phyloP scores from a whole-genome alignment of 2,888 invertebrate species.

The Parnassius glacialis region DNA sequence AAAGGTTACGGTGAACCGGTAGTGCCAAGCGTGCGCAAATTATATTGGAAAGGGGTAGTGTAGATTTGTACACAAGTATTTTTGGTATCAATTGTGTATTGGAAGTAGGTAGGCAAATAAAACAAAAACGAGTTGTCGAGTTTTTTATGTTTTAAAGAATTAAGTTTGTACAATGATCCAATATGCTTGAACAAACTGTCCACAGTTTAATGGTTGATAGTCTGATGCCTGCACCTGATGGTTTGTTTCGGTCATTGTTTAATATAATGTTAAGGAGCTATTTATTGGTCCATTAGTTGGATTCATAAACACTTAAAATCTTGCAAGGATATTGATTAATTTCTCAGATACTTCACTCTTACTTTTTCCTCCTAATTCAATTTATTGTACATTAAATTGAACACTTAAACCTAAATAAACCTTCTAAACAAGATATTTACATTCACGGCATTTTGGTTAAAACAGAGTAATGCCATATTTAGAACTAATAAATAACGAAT shows the following conservation, averaged over 20 bases:
- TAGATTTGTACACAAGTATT: too few species aligned
- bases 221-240: conserved; percentile 48
- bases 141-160: conserved; percentile 75
- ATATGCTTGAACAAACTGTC: conserved; percentile 72
- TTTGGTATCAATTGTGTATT: too few species aligned
- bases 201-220: conserved; percentile 50
- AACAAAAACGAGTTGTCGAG: conserved; percentile 59
- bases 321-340: conserved; percentile 50
- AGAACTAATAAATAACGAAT: conserved; percentile 79
- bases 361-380: conserved; percentile 63
- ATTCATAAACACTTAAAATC: conserved; percentile 58
- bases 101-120: conserved; percentile 41
- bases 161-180: conserved; percentile 78
- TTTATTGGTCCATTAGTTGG: conserved; percentile 74
- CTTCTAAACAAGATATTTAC: conserved; percentile 78
- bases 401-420: conserved; percentile 77
- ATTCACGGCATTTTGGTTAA: conserved; percentile 73
- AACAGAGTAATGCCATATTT: conserved; percentile 73
- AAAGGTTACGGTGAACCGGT: too few species aligned
- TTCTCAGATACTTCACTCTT: conserved; percentile 49
- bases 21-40: too few species aligned
- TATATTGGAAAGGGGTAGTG: too few species aligned
- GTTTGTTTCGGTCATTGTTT: conserved; percentile 39
- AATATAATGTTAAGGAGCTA: conserved; percentile 56
- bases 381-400: conserved; percentile 75